Conservation (phyloP, 2,113 vertebrate genomes). For the Scomber scombrus region DNA sequence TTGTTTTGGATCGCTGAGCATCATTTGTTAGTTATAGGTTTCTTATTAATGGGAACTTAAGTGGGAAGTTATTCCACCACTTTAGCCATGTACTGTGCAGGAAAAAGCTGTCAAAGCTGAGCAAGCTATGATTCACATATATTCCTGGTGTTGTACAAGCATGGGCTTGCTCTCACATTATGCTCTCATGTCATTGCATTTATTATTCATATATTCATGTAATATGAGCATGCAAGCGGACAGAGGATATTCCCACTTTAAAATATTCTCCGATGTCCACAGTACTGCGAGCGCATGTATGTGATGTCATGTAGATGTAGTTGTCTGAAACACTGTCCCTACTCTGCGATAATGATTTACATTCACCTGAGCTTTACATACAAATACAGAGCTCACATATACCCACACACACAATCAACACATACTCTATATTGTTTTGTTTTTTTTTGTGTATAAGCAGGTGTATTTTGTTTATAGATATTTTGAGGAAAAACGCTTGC, state of each 20-base stretch:
- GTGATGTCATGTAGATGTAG: not conserved
- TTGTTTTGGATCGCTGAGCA: constrained; percentile 21
- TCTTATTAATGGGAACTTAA: constrained; percentile 8
- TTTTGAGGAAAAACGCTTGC: not conserved
- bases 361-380: not conserved
- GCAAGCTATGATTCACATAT: constrained; percentile 8
- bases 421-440: not conserved
- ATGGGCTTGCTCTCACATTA: constrained; percentile 1
- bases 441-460: not conserved
- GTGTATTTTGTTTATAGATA: constrained; percentile 33
- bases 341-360: not conserved
- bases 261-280: constrained; percentile 27
- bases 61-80: constrained; percentile 40
- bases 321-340: not conserved
- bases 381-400: not conserved
- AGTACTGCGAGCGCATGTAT: not conserved
- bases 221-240: constrained; percentile 25
- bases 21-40: constrained; percentile 2
- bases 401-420: not conserved
- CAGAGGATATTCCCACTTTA: constrained; percentile 21
- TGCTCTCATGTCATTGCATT: constrained; percentile 33
- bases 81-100: not conserved
- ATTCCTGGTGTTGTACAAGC: constrained; percentile 12
- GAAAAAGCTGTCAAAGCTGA: constrained; percentile 17
- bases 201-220: constrained; percentile 66